Conservation (phyloP, 1,140 invertebrate species). For the Drosophila rufa region DNA sequence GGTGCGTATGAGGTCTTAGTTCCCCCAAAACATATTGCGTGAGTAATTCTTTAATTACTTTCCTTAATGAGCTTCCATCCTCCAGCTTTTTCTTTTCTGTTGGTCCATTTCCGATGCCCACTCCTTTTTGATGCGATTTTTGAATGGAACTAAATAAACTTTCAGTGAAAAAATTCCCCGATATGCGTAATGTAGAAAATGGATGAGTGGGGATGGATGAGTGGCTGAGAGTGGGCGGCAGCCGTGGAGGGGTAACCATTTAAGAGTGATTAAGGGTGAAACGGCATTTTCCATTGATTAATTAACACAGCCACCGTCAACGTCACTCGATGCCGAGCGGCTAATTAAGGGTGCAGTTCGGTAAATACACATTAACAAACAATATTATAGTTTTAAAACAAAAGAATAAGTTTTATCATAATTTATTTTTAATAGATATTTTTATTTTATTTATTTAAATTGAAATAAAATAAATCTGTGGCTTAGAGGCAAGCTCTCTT, state of each 20-base stretch:
- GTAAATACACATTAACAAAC: background rate
- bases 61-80: background rate
- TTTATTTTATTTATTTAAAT: background rate
- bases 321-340: constrained; percentile 47
- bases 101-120: constrained; percentile 1
- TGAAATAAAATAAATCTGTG: no score
- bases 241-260: constrained; percentile 25
- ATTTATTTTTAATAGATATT: background rate
- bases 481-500: no score
- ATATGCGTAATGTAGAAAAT: constrained; percentile 27
- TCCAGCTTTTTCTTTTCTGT: background rate
- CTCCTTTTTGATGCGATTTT: background rate
- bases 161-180: constrained; percentile 6
- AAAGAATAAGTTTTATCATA: background rate
- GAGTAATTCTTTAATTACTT: constrained; percentile 10
- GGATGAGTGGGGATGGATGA: constrained; percentile 7
- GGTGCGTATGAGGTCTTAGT: background rate
- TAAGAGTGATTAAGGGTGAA: constrained; percentile 58
- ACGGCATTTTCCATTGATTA: constrained; percentile 61
- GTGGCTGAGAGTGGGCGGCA: constrained; percentile 6
- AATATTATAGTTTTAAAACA: background rate
- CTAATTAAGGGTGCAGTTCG: constrained; percentile 38
- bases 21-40: background rate
- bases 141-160: constrained; percentile 25
- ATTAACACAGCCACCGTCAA: constrained; percentile 40